Percentiles rank a stretch among this genome's conserved stretches.
These are phyloP conservation scores for Tribolium madens DNA, from an alignment of 1,140 invertebrate species.

Conservation along the genomic window DNA sequence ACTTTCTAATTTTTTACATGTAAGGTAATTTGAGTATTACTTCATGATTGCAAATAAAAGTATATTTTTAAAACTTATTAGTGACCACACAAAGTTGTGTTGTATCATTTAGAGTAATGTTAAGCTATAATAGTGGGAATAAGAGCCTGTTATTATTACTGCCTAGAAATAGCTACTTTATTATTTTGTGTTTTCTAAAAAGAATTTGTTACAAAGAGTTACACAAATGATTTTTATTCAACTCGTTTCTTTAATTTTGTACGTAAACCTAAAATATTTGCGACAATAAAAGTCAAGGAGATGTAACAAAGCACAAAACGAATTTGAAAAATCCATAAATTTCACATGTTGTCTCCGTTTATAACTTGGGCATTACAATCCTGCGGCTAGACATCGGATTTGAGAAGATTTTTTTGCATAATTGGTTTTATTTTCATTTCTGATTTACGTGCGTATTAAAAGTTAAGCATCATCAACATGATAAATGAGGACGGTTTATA, in stretches of 20 bases:
- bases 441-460: constrained; percentile 37
- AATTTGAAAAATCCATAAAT: constrained; percentile 8
- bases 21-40: no score
- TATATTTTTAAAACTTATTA: no score
- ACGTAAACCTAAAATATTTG: background rate
- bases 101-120: no score
- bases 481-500: constrained; percentile 20
- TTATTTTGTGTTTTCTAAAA: background rate
- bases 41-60: no score
- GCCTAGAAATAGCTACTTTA: background rate
- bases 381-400: constrained; percentile 2
- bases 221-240: background rate
- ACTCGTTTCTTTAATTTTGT: background rate
- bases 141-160: no score
- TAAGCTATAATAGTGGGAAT: no score
- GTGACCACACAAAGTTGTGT: no score
- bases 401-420: constrained; percentile 34
- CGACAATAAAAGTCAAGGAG: constrained; percentile 1
- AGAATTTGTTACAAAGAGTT: background rate
- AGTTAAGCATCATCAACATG: constrained; percentile 36
- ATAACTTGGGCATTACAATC: constrained; percentile 15
- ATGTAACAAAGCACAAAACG: constrained; percentile 2
- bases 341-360: constrained; percentile 23
- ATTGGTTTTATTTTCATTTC: constrained; percentile 36
- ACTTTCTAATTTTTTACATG: no score